phyloP scores from a whole-genome alignment of 2,113 vertebrate genomes.

The Miniopterus natalensis region DNA sequence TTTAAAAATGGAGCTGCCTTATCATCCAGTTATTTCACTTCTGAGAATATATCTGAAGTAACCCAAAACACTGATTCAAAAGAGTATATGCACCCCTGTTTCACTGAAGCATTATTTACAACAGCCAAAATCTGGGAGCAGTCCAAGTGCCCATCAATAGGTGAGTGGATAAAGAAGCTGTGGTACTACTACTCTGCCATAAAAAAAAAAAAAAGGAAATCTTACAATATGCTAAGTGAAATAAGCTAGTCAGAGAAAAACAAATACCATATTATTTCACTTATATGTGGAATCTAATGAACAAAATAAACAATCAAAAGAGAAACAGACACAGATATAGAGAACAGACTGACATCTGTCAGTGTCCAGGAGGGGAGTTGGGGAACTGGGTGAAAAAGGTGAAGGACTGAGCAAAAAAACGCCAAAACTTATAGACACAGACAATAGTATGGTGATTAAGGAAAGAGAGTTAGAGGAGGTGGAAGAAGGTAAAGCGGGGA shows the following conservation, averaged over 20 bases:
- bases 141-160: neutral
- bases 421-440: neutral
- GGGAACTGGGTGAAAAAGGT: neutral
- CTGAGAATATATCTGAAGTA: neutral
- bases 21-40: neutral
- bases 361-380: neutral
- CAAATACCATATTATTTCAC: too few relatives aligned
- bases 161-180: too few relatives aligned
- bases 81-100: neutral
- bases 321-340: neutral
- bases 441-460: neutral
- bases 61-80: neutral
- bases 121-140: neutral
- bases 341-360: neutral
- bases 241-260: too few relatives aligned
- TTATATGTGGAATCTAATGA: too few relatives aligned
- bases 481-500: neutral
- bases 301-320: too few relatives aligned
- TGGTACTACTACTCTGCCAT: too few relatives aligned
- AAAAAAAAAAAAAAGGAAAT: too few relatives aligned
- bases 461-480: neutral
- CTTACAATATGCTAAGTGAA: too few relatives aligned
- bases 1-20: neutral
- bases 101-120: neutral
- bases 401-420: neutral